These are phyloP conservation scores for Drosophila koepferae DNA, from an alignment of 2,888 invertebrate species.

Conservation along the genomic window DNA sequence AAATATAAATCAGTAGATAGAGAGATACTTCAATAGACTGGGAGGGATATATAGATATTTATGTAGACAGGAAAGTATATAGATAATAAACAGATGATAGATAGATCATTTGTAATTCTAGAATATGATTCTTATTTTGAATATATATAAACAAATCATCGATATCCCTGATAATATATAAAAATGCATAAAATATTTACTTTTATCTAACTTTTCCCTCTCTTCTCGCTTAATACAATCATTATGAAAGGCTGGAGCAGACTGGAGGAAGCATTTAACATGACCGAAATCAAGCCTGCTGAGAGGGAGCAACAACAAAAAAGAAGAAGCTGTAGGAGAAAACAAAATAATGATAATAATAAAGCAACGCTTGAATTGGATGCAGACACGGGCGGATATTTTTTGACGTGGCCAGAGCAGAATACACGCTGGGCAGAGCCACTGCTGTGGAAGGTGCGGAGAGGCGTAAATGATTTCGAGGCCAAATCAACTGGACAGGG, in stretches of 20 bases:
- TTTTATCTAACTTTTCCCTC: background rate
- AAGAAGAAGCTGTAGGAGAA: background rate
- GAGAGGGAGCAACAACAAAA: conserved; percentile 1
- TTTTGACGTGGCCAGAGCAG: conserved; percentile 74
- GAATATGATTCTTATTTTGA: background rate
- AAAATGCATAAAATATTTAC: background rate
- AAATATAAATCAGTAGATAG: background rate
- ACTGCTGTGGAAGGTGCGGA: conserved; percentile 25
- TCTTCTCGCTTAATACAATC: background rate
- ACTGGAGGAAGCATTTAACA: conserved; percentile 7
- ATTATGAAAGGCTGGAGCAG: background rate
- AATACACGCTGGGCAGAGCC: conserved; percentile 70
- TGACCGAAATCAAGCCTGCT: conserved; percentile 11
- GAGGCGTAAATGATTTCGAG: conserved; percentile 73
- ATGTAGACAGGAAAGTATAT: background rate
- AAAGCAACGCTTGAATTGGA: conserved; percentile 64
- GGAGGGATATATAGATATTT: background rate
- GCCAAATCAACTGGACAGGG: conserved; percentile 63
- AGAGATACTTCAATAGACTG: no score
- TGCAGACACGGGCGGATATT: conserved; percentile 82
- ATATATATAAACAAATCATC: background rate
- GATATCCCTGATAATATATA: background rate
- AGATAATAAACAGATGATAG: background rate
- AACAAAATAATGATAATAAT: conserved; percentile 61
- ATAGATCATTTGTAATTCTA: background rate